Evolutionary conservation across 2,113 vertebrate genomes (phyloP), one percentile per base, ranked within the genome.

Genomic region (Pteruthius melanotis): DNA sequence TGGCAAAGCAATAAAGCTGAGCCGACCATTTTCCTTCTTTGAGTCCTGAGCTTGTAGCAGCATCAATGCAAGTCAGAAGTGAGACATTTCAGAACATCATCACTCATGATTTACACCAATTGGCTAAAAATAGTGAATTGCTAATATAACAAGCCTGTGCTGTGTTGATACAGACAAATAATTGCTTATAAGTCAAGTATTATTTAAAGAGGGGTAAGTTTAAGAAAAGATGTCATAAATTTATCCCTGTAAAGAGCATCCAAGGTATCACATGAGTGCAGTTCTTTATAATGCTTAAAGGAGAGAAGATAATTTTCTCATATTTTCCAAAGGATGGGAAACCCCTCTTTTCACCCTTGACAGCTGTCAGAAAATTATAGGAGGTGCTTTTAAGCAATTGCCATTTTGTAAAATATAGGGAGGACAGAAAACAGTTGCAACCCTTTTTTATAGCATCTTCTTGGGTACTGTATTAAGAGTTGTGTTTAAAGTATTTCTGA

Each of bases 111-210:
- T 96, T 97, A 96, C 69, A 90, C 85, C 83, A 84, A 57, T 3
- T n/a, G 64, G 31, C 60, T 84, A 94, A 95, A 96, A 93, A 90
- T 83, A 96, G 79, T 49, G 65, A 92, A 86, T 53, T 87, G 86
- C 69, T 83, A 83, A 88, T 56, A 37, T 11, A 93, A 74, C 31
- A 81, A 72, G 92, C 18, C 93, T 90, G 90, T 56, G 65, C 57
- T 75, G n/a, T 93, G 80, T 93, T 92, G 92, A 94, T 82, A 89
- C 22, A 81, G 56, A 60, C 47, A 95, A 96, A 87, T 81, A 94
- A 90, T 40, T 86, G 66, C 64, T 95, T 95, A 18, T 88, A 89
- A 90, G 60, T 91, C 87, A 93, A 90, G 76, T 71, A 64, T 64
- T 86, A 59, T 70, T 78, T 40, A 19, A 63, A 85, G 35, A 86